Evolutionary conservation across 2,888 invertebrate species (phyloP).

Genomic region (Chloroclysta siterata): DNA sequence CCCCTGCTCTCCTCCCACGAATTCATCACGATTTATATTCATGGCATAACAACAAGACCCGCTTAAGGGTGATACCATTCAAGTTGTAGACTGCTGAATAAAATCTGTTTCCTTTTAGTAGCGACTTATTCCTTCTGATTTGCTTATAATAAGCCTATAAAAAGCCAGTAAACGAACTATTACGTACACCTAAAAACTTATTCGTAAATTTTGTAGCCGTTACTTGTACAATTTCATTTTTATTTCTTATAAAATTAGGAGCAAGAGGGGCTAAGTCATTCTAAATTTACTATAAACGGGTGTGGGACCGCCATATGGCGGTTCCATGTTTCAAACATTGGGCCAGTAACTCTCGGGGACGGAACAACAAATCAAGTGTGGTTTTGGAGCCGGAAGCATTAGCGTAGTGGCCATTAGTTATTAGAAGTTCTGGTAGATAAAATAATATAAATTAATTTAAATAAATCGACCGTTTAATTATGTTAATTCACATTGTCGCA

Average conservation of each 20-base stretch:
- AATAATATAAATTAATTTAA: conserved; percentile 44
- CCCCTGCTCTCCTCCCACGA: conserved; percentile 63
- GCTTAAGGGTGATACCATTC: conserved; percentile 78
- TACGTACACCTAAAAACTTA: too few species aligned
- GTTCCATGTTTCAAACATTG: conserved; percentile 65
- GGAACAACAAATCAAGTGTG: conserved; percentile 81
- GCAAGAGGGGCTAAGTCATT: conserved; percentile 48
- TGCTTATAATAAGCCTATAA: neutral
- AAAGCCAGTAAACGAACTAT: too few species aligned
- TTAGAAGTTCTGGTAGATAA: conserved; percentile 52
- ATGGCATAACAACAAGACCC: conserved; percentile 83
- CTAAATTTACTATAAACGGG: conserved; percentile 57
- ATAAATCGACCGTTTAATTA: conserved; percentile 46
- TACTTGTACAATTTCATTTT: too few species aligned
- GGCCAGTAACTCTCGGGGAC: conserved; percentile 68
- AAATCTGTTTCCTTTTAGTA: conserved; percentile 58
- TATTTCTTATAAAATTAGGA: neutral
- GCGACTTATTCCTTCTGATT: conserved; percentile 19
- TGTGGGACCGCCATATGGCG: conserved; percentile 70
- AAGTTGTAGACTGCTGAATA: conserved; percentile 73
- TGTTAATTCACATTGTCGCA: conserved; percentile 38
- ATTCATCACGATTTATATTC: conserved; percentile 87
- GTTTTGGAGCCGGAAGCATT: conserved; percentile 76
- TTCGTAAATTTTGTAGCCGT: too few species aligned
- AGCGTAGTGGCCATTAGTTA: conserved; percentile 72